These are phyloP conservation scores for Adelges cooleyi DNA, from an alignment of 1,140 invertebrate genomes.

Conservation along the genomic window DNA sequence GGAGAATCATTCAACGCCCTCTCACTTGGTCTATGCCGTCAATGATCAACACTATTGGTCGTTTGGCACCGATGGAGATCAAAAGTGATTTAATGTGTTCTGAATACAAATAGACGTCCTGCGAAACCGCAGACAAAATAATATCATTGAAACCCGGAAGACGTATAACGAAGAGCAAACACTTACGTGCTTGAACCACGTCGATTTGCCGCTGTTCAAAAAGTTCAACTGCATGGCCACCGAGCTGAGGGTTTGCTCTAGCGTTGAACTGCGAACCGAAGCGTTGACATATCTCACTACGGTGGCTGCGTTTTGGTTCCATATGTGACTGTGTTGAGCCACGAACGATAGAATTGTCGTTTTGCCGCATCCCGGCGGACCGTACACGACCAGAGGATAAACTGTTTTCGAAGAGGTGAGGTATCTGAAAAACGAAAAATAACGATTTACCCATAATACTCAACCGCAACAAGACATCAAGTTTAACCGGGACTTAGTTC, in stretches of 20 bases:
- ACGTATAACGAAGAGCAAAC: too few relatives aligned
- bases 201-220: conserved; percentile 46
- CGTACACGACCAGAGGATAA: conserved; percentile 58
- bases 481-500: too few relatives aligned
- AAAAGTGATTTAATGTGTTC: conserved; percentile 43
- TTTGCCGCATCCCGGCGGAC: conserved; percentile 67
- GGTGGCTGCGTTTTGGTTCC: conserved; percentile 47
- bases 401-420: conserved; percentile 44
- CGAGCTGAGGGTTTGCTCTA: conserved; percentile 51
- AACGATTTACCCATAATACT: too few relatives aligned
- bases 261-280: conserved; percentile 53
- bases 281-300: conserved; percentile 53
- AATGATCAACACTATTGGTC: conserved; percentile 53
- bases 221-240: conserved; percentile 55
- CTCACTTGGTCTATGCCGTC: conserved; percentile 58
- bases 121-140: not conserved
- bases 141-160: too few relatives aligned
- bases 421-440: conserved; percentile 50
- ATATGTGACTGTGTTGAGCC: conserved; percentile 50
- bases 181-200: conserved; percentile 46
- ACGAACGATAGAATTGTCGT: conserved; percentile 61
- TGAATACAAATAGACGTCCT: conserved; percentile 42
- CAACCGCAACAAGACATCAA: too few relatives aligned
- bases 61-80: conserved; percentile 42
- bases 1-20: too few relatives aligned